These are phyloP conservation scores for Otocyon megalotis DNA, from an alignment of 2,113 vertebrate genomes.

Conservation along the genomic window DNA sequence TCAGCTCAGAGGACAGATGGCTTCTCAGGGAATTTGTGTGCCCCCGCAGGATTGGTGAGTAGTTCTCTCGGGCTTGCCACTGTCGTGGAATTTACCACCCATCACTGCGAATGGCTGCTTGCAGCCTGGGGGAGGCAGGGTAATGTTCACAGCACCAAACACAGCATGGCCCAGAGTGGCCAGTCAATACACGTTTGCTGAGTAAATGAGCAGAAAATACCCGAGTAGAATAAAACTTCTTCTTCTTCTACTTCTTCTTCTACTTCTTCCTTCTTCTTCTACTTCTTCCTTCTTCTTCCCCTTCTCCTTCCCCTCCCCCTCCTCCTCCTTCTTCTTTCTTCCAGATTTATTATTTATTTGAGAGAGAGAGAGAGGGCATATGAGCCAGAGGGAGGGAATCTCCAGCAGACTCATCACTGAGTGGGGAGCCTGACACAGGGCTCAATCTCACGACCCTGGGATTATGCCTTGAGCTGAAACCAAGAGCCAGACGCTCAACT, in stretches of 20 bases:
- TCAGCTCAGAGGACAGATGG: neutral
- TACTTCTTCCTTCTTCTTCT: too few relatives aligned
- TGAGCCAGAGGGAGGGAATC: neutral
- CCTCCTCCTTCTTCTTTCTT: too few relatives aligned
- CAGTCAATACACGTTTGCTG: accelerated
- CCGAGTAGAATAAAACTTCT: neutral
- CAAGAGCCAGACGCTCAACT: neutral
- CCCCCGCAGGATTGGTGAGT: neutral
- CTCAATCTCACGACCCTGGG: neutral
- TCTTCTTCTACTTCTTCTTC: too few relatives aligned
- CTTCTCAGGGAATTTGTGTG: neutral
- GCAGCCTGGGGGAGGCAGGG: too few relatives aligned
- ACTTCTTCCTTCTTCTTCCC: too few relatives aligned
- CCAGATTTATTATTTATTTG: neutral
- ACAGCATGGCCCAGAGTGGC: neutral
- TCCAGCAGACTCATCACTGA: neutral
- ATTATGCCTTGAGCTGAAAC: neutral
- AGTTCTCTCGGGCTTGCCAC: neutral
- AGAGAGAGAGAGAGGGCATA: neutral
- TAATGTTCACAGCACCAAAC: neutral
- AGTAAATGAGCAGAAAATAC: neutral
- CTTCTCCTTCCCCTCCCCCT: too few relatives aligned
- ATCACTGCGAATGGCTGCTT: neutral
- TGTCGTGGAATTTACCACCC: too few relatives aligned
- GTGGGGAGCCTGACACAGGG: neutral